Conservation (phyloP, 2,888 invertebrate species). For the Epinotia nisella region DNA sequence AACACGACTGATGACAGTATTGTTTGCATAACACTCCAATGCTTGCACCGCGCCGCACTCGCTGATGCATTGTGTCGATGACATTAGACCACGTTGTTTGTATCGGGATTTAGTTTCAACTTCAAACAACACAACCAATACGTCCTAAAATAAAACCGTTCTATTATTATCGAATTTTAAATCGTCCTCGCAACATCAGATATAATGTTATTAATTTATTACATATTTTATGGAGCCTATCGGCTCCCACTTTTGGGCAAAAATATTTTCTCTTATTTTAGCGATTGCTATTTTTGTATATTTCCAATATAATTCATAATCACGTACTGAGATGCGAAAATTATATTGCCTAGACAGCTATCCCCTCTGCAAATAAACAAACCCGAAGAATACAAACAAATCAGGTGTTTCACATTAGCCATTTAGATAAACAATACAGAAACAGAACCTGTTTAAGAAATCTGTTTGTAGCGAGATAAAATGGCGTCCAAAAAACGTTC, state of each 20-base stretch:
- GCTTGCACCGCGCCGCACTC: neutral
- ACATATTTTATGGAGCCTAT: neutral
- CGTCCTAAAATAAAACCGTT: neutral
- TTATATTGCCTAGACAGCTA: neutral
- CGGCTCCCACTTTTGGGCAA: neutral
- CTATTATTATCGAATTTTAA: neutral
- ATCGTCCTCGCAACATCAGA: neutral
- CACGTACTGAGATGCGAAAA: neutral
- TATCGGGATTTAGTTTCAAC: slow-evolving; percentile 28
- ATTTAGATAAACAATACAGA: neutral
- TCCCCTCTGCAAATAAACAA: neutral
- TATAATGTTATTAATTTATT: neutral
- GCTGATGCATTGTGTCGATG: slow-evolving; percentile 48
- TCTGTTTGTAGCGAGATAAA: slow-evolving; percentile 36
- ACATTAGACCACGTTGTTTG: slow-evolving; percentile 51
- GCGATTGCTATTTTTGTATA: too few species aligned
- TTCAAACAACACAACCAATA: neutral
- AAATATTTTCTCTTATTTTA: neutral
- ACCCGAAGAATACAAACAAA: neutral
- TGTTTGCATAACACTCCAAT: slow-evolving; percentile 22
- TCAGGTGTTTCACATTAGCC: neutral
- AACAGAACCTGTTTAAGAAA: slow-evolving; percentile 3
- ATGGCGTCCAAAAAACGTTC: slow-evolving; percentile 48
- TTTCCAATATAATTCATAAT: neutral
- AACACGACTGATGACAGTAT: slow-evolving; percentile 1